Base-by-base conservation (phyloP, 92 coral and sea anemone genomes). In the Bergia sp. region DNA sequence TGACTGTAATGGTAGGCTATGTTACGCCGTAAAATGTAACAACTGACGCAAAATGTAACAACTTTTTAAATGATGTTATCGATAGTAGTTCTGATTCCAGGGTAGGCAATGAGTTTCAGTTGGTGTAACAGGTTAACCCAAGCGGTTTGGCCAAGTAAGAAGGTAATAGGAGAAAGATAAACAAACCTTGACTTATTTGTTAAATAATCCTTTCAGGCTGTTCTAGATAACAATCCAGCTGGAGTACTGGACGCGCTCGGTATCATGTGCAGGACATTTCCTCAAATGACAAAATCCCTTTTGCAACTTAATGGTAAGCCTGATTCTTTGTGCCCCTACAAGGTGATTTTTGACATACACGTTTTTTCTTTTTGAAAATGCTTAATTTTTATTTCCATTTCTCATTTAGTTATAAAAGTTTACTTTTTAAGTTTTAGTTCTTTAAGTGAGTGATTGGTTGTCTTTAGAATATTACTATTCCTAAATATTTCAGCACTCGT, bases 241-340 rank as follows among this genome's bases (percentile, higher is more conserved):
- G 92, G 85, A 39, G 36, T 94, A 3, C 21, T 38, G 55, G 57
- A 85, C 43, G 91, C 93, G 21, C 82, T 94, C 77, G 89, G 44
- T 43, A 73, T 79, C 29, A 55, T 94, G 18, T 7, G 82, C 44
- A 82, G 53, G 40, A 65, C 91, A 29, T 71, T 94, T 58, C 80
- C 76, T 5, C 86, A 79, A 82, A 83, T 94, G 42, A 92, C 86
- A 79, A 80, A 81, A 78, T 85, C 94, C 13, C 75, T 94, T 53
- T 61, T 74, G 37, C 89, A 91, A 78, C 86, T 92, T 44, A 64
- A 85, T 84, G 96, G 96, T 94, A 90, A 42, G 79, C 15, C 21
- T 86, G 20, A 40, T 0, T 2, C 21, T 41, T 20, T 49, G 21
- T 80, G 58, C 58, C 12, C 67, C 84, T 80, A n/a, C 2, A 0